A percentile compares a stretch with the other conserved stretches of the same genome.
phyloP scores from a whole-genome alignment of 2,113 vertebrate species.

The Pandion haliaetus region DNA sequence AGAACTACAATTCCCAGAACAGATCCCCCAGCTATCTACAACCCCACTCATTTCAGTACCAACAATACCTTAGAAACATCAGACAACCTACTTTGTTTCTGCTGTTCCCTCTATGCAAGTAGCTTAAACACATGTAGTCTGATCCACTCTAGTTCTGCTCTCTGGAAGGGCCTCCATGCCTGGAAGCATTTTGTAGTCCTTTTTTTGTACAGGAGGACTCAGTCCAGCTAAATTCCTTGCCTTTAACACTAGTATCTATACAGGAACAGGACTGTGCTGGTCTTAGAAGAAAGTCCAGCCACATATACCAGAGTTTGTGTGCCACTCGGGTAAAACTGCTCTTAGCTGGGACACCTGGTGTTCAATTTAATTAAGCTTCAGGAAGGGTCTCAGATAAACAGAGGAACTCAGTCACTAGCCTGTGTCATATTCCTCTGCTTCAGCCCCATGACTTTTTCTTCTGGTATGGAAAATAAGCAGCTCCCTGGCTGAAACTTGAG shows the following conservation, averaged over 20 bases:
- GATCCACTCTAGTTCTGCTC: background rate
- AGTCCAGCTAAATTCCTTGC: background rate
- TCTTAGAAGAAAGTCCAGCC: background rate
- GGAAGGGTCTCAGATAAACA: background rate
- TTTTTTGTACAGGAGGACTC: background rate
- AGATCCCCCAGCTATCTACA: background rate
- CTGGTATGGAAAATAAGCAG: background rate
- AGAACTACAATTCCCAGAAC: background rate
- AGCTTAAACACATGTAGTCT: background rate
- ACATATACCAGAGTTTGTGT: background rate
- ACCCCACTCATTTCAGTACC: background rate
- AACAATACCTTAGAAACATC: background rate
- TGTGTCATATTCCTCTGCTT: background rate
- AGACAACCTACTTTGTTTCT: background rate
- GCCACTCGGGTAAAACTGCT: background rate
- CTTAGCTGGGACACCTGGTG: background rate
- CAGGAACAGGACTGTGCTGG: background rate
- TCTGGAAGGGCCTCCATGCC: background rate
- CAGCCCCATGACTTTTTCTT: background rate
- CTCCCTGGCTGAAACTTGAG: background rate
- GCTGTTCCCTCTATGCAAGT: background rate
- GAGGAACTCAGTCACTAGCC: background rate
- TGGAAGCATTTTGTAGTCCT: background rate
- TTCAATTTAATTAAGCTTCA: background rate
- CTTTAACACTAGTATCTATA: fast-evolving